phyloP scores from a whole-genome alignment of 2,797 vertebrate genomes.

The Lutjanus argentimaculatus region DNA sequence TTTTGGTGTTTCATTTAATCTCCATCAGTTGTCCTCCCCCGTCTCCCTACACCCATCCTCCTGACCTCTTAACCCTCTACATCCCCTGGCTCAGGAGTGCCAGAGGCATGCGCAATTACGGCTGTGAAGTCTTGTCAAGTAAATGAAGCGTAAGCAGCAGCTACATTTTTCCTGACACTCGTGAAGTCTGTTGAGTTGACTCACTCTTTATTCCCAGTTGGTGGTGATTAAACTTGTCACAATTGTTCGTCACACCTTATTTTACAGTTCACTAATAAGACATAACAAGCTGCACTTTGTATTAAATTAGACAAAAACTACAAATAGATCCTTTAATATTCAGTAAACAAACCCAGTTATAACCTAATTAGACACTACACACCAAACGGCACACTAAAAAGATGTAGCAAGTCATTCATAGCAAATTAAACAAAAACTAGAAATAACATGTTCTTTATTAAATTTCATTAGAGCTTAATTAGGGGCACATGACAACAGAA shows the following conservation, averaged over 20 bases:
- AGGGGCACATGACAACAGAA: no score
- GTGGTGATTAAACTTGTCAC: slow-evolving; percentile 41
- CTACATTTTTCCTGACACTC: slow-evolving; percentile 55
- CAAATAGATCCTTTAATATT: no score
- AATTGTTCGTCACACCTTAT: not conserved
- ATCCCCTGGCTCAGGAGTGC: slow-evolving; percentile 68
- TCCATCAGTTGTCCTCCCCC: slow-evolving; percentile 48
- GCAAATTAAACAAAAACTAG: no score
- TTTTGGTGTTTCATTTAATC: slow-evolving; percentile 73
- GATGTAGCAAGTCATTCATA: no score
- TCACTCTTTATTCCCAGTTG: slow-evolving; percentile 26
- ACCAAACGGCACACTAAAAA: no score
- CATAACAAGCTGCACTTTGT: no score
- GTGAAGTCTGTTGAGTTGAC: slow-evolving; percentile 30
- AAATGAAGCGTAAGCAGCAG: slow-evolving; percentile 65
- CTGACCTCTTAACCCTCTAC: slow-evolving; percentile 71
- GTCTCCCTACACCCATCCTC: slow-evolving; percentile 39
- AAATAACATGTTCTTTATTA: no score
- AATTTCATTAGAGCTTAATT: no score
- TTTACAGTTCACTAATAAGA: no score
- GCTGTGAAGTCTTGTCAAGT: slow-evolving; percentile 68
- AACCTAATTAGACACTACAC: no score
- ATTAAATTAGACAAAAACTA: no score
- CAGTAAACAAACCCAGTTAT: no score
- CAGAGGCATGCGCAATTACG: slow-evolving; percentile 71